Base-by-base conservation (phyloP, 2,888 invertebrate species). In the Malthinus seriepunctatus region DNA sequence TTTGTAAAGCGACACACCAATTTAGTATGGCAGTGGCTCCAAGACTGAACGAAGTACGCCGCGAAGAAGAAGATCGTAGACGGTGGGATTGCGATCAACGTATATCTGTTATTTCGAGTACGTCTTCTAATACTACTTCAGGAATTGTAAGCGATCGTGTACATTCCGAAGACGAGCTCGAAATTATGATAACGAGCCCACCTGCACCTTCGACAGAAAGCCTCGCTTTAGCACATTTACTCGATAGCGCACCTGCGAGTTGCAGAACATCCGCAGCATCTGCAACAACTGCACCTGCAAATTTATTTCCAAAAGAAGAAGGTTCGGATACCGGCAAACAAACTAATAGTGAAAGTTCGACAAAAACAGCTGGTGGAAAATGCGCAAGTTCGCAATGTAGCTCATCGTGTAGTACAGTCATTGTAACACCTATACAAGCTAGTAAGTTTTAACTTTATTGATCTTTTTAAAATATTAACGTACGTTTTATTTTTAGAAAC, bases 121-220 rank as follows among this genome's bases (percentile, higher is more conserved):
- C 95, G 38, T 95, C 95, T 71, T 96, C 95, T n/a, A 96, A 95
- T 75, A 97, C 96, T 37, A 97, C 97, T 15, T 96, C 95, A 32
- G 97, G 97, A 58, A 95, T 97, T 69, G 95, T 96, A 44, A 95
- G 96, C 77, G 97, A 97, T 78, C 87, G 95, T 67, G 94, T 95
- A 54, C 95, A 95, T 76, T 95, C 94, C 53, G 91, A 95, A 80
- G 96, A 96, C 75, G 96, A 95, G 79, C 86, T 94, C 73, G 93
- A 93, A 81, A 92, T 90, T 64, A 89, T 90, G 89, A 90, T 90
- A 60, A 90, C 89, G 66, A 86, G 88, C 46, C 91, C 91, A 12
- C 91, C 90, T 32, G 91, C 91, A n/a, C 90, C 90, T 3, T 92
- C 92, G 1, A 90, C 91, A 5, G 93, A 93, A 78, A 92, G 92